Percentiles rank a stretch among this genome's conserved stretches.
phyloP scores from a whole-genome alignment of 1,140 invertebrate genomes.

The Gonatopus flavifemur region DNA sequence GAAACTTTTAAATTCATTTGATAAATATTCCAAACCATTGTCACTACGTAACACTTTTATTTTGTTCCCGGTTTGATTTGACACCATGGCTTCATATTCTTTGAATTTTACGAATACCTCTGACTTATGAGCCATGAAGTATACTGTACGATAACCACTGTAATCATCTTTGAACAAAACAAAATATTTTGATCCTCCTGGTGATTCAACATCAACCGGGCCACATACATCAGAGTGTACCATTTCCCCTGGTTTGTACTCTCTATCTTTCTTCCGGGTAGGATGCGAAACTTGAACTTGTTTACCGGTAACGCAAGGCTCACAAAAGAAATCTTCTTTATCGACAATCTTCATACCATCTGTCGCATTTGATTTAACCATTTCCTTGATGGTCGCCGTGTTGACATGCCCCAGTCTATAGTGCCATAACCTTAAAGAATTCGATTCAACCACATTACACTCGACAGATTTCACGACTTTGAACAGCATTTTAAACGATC shows the following conservation, averaged over 20 bases:
- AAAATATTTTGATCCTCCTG: background rate
- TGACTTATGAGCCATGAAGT: background rate
- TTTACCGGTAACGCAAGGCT: slow-evolving; percentile 6
- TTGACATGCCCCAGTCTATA: slow-evolving; percentile 9
- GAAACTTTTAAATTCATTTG: background rate
- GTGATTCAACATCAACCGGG: background rate
- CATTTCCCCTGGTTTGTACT: slow-evolving; percentile 1
- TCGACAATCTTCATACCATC: background rate
- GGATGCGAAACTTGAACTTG: slow-evolving; percentile 2
- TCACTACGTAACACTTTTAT: background rate
- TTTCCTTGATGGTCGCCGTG: slow-evolving; percentile 1
- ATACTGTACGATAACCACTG: background rate
- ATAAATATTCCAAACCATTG: background rate
- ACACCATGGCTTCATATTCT: background rate
- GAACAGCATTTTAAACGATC: slow-evolving; percentile 11
- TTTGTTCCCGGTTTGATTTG: slow-evolving; percentile 3
- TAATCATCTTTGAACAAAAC: slow-evolving; percentile 4
- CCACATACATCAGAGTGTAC: slow-evolving; percentile 9
- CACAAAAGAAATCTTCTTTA: background rate
- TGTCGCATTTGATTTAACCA: background rate
- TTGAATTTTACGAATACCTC: background rate
- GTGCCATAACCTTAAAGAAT: slow-evolving; percentile 8
- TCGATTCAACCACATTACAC: slow-evolving; percentile 4
- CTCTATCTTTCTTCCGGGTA: background rate
- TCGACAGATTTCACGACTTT: background rate